These are phyloP conservation scores for Leptinotarsa juncta DNA, from an alignment of 2,888 invertebrate genomes.

Conservation along the genomic window DNA sequence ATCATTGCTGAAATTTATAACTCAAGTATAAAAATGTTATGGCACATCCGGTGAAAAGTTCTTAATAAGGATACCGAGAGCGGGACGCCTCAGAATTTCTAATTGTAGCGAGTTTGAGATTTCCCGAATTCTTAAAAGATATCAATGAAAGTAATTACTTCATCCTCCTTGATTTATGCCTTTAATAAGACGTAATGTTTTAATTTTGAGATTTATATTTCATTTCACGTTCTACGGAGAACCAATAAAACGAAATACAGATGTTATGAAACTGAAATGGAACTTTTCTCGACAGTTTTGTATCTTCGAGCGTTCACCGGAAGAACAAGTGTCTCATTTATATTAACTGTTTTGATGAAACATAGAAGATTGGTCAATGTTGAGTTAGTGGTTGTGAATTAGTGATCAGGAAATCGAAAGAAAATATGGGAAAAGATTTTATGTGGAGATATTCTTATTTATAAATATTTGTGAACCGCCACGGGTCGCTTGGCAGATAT, in stretches of 20 bases:
- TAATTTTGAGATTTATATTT: slow-evolving; percentile 51
- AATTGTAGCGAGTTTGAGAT: slow-evolving; percentile 57
- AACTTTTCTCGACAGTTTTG: slow-evolving; percentile 10
- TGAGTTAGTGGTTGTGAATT: too few species aligned
- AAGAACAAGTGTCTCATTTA: too few species aligned
- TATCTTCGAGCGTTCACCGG: background rate
- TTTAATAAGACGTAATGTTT: slow-evolving; percentile 56
- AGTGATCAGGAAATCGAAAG: too few species aligned
- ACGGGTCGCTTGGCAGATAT: too few species aligned
- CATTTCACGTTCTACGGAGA: slow-evolving; percentile 33
- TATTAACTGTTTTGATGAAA: too few species aligned
- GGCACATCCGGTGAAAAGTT: slow-evolving; percentile 39
- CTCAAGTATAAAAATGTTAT: slow-evolving; percentile 41
- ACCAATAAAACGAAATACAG: slow-evolving; percentile 22
- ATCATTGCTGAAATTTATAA: slow-evolving; percentile 16
- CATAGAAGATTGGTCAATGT: too few species aligned
- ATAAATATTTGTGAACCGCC: background rate
- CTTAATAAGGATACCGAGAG: slow-evolving; percentile 50
- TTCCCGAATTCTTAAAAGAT: slow-evolving; percentile 62
- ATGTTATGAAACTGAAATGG: background rate
- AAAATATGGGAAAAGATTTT: too few species aligned
- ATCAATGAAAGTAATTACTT: slow-evolving; percentile 61
- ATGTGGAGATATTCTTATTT: too few species aligned
- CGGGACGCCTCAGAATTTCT: slow-evolving; percentile 50
- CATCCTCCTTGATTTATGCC: slow-evolving; percentile 56